These are phyloP conservation scores for Eulemur albifrons DNA, from an alignment of 2,797 vertebrate species.

Conservation along the genomic window DNA sequence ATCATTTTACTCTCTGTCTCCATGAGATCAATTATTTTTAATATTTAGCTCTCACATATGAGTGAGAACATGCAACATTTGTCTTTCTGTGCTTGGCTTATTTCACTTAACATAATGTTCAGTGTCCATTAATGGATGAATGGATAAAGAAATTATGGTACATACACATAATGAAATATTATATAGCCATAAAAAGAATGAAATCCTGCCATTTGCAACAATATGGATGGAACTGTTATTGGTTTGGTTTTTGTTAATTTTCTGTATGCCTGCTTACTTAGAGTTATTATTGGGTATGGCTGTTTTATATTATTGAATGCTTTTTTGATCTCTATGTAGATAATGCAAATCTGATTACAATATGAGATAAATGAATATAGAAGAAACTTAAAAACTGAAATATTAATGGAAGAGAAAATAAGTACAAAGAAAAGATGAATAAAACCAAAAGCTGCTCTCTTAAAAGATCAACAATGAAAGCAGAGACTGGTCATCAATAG, in stretches of 20 bases:
- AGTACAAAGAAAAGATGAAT: background rate
- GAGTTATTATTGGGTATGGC: background rate
- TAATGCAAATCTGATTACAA: background rate
- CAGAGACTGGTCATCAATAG: background rate
- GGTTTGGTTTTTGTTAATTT: background rate
- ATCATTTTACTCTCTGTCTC: background rate
- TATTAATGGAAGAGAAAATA: background rate
- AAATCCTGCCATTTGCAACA: background rate
- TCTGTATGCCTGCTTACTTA: background rate
- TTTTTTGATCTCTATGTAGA: background rate
- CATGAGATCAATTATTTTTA: background rate
- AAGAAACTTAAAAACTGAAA: background rate
- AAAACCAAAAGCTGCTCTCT: background rate
- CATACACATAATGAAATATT: background rate
- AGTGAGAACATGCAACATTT: background rate
- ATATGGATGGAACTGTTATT: background rate
- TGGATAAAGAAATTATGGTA: background rate
- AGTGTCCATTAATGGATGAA: background rate
- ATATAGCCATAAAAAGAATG: background rate
- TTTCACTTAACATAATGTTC: background rate
- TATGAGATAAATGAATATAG: background rate
- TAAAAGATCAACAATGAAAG: background rate
- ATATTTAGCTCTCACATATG: background rate
- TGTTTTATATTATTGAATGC: background rate
- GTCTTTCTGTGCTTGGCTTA: background rate